phyloP scores from a whole-genome alignment of 2,797 vertebrate species.

The Hozukius guyotensis region DNA sequence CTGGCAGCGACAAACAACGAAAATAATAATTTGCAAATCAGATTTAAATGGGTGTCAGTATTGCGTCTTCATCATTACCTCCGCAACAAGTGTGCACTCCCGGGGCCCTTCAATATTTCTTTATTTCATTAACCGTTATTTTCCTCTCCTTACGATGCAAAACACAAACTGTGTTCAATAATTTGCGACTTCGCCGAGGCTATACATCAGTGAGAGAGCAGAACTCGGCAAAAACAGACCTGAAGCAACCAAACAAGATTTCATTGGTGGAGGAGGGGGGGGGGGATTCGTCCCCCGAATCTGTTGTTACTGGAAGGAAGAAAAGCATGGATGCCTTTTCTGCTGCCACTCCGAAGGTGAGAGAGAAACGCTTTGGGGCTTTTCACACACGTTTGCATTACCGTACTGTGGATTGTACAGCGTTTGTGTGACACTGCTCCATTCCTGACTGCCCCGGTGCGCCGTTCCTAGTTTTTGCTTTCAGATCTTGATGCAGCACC shows the following conservation, averaged over 20 bases:
- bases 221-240: conserved; percentile 35
- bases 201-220: conserved; percentile 31
- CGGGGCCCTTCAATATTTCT: conserved; percentile 32
- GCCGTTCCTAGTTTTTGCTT: not conserved
- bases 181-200: conserved; percentile 17
- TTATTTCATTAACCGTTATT: conserved; percentile 25
- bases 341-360: conserved; percentile 28
- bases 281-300: not conserved
- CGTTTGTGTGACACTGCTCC: conserved; percentile 13
- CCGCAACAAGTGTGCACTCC: conserved; percentile 55
- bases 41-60: conserved; percentile 63
- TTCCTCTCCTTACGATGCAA: not conserved
- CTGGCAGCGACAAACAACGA: conserved; percentile 53
- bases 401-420: conserved; percentile 5
- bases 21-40: conserved; percentile 71
- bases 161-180: conserved; percentile 29
- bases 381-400: conserved; percentile 14
- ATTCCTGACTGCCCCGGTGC: conserved; percentile 12
- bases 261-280: not conserved
- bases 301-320: conserved; percentile 13
- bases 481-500: conserved; percentile 5
- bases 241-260: conserved; percentile 36
- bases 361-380: conserved; percentile 9
- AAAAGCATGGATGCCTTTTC: conserved; percentile 25
- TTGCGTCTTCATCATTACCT: conserved; percentile 52